phyloP scores from a whole-genome alignment of 2,113 vertebrate genomes.

The Colinus virginianus region DNA sequence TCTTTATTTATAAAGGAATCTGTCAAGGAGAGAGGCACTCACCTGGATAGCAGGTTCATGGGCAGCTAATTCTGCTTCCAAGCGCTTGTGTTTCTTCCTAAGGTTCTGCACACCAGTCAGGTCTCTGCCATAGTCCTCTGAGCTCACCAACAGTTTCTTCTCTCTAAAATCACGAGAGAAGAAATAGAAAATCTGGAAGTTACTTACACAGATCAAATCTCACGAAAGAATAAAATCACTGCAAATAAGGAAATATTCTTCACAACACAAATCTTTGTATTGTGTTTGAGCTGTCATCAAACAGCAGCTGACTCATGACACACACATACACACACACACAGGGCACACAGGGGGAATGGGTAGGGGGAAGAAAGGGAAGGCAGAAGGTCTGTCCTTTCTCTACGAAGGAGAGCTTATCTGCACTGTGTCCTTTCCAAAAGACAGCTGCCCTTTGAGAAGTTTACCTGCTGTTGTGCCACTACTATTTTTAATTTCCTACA shows the following conservation, averaged over 20 bases:
- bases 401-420: neutral
- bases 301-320: neutral
- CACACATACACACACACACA: too few species aligned
- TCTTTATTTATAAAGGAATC: neutral
- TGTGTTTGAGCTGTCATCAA: neutral
- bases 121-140: constrained; percentile 98
- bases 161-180: constrained; percentile 77
- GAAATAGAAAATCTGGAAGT: neutral
- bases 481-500: neutral
- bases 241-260: neutral
- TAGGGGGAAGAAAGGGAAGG: neutral
- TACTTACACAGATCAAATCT: neutral
- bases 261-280: neutral
- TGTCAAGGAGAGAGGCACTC: neutral
- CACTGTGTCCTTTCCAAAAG: neutral
- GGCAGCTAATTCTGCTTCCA: constrained; percentile 95
- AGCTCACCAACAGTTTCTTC: constrained; percentile 96
- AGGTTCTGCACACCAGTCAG: constrained; percentile 98
- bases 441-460: neutral
- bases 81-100: constrained; percentile 96
- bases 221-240: neutral
- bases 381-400: neutral
- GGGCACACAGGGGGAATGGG: neutral
- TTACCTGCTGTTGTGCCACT: neutral
- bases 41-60: constrained; percentile 98